Evolutionary conservation across 2,113 vertebrate genomes (phyloP).

Genomic region (Scomber scombrus): DNA sequence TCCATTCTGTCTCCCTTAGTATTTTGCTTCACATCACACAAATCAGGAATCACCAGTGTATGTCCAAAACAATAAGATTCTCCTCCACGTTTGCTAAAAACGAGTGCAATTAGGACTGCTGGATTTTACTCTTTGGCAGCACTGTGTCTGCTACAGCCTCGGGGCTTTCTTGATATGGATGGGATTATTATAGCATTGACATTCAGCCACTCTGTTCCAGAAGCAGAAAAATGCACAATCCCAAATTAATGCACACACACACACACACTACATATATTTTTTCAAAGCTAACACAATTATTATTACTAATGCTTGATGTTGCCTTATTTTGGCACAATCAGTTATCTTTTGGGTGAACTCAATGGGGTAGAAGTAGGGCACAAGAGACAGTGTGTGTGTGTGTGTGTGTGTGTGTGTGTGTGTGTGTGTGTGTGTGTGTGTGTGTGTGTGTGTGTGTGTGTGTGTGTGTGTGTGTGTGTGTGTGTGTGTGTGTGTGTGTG

Average conservation of each 20-base stretch:
- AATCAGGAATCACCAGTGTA: conserved; percentile 43
- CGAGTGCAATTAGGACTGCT: conserved; percentile 56
- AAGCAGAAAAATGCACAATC: conserved; percentile 11
- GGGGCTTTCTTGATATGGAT: conserved; percentile 58
- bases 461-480: conserved; percentile 15
- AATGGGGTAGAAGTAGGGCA: conserved; percentile 67
- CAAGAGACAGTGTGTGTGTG: conserved; percentile 19
- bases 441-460: conserved; percentile 16
- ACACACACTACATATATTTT: conserved; percentile 21
- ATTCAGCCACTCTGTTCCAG: conserved; percentile 20
- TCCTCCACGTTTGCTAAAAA: conserved; percentile 42
- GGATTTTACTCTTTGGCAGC: conserved; percentile 57
- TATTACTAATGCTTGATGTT: conserved; percentile 35
- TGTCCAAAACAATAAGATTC: conserved; percentile 62
- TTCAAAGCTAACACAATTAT: conserved; percentile 2
- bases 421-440: conserved; percentile 15
- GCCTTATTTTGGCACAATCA: conserved; percentile 58
- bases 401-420: conserved; percentile 21
- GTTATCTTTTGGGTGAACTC: conserved; percentile 51
- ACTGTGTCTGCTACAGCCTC: conserved; percentile 45
- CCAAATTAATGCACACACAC: conserved; percentile 21
- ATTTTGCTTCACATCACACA: conserved; percentile 36
- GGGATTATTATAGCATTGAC: conserved; percentile 59
- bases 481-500: conserved; percentile 19
- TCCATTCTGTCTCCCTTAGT: conserved; percentile 4